These are phyloP conservation scores for Drosophila barbarae DNA, from an alignment of 2,888 invertebrate species.

Conservation along the genomic window DNA sequence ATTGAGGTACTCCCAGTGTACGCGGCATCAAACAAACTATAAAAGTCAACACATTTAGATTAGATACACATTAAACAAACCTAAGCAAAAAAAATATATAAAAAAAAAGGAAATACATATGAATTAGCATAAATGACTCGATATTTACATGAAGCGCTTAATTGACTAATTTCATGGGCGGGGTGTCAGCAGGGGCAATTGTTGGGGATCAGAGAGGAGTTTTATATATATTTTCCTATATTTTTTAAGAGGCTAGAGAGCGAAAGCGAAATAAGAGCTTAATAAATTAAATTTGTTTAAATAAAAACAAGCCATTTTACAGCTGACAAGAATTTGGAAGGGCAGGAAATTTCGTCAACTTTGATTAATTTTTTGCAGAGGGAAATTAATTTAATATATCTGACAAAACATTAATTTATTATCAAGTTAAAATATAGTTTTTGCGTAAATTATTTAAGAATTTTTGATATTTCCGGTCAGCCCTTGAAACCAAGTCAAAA, in stretches of 20 bases:
- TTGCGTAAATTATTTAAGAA: neutral
- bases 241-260: neutral
- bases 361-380: neutral
- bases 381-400: neutral
- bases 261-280: constrained; percentile 39
- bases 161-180: constrained; percentile 52
- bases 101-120: constrained; percentile 35
- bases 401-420: neutral
- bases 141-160: constrained; percentile 74
- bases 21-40: constrained; percentile 48
- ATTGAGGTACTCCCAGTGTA: constrained; percentile 65
- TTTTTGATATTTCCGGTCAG: neutral
- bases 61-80: constrained; percentile 28
- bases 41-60: constrained; percentile 26
- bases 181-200: constrained; percentile 11
- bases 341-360: neutral
- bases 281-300: constrained; percentile 57
- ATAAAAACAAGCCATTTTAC: constrained; percentile 5
- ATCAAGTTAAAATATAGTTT: neutral
- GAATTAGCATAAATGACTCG: constrained; percentile 72
- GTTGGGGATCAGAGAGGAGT: neutral
- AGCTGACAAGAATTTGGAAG: neutral
- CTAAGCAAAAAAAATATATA: constrained; percentile 20
- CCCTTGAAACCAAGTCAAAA: neutral
- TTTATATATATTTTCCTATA: neutral